Conservation (phyloP, 2,797 vertebrate species). For the Anguilla anguilla region DNA sequence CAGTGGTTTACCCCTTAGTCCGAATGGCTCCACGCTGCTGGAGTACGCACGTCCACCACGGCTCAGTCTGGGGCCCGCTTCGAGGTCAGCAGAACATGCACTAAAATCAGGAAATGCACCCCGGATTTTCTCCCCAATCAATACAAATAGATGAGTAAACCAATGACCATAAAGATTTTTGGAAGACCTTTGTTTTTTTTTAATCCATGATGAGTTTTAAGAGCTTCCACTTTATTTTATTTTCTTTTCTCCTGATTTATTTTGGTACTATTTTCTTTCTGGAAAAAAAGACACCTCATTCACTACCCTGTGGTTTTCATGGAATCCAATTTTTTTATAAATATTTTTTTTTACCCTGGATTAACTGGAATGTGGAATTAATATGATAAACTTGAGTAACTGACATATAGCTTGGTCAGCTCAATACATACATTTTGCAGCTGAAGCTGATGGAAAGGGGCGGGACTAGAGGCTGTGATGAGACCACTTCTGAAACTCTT, state of each 20-base stretch:
- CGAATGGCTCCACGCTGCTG: conserved; percentile 44
- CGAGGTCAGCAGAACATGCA: not conserved
- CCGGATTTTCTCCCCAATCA: not conserved
- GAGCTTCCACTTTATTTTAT: conserved; percentile 58
- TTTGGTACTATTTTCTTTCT: not conserved
- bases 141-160: not conserved
- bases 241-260: conserved; percentile 36
- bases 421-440: not conserved
- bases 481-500: not conserved
- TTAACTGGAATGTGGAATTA: conserved; percentile 7
- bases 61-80: not conserved
- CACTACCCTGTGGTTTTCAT: not conserved
- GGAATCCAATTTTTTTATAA: not conserved
- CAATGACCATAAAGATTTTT: not conserved
- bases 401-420: not conserved
- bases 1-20: conserved; percentile 28
- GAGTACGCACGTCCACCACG: not conserved
- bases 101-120: not conserved
- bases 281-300: not conserved
- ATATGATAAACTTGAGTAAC: not conserved
- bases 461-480: not conserved
- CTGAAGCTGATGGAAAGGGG: not conserved
- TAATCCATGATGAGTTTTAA: conserved; percentile 50
- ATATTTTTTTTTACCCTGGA: conserved; percentile 23
- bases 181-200: not conserved